Percentiles rank a stretch among this genome's conserved stretches.
Conservation (phyloP, 1,140 invertebrate species). For the Chrysoperla carnea region DNA sequence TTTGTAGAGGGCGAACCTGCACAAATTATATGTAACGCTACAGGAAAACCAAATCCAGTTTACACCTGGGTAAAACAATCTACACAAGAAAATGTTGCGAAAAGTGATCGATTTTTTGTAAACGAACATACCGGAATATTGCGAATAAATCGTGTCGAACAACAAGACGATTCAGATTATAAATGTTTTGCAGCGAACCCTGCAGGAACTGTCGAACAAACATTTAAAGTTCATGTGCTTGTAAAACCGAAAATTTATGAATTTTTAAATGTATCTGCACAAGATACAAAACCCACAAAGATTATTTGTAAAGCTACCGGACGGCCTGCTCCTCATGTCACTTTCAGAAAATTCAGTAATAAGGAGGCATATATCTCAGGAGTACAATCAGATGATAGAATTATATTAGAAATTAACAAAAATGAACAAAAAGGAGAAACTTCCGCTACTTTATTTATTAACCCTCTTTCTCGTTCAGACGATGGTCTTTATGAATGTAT, state of each 20-base stretch:
- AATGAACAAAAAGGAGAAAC: conserved; percentile 39
- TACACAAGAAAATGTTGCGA: conserved; percentile 43
- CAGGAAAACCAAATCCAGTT: conserved; percentile 62
- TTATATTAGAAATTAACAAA: conserved; percentile 32
- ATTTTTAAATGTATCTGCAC: conserved; percentile 51
- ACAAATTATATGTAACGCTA: conserved; percentile 53
- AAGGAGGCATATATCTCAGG: conserved; percentile 35
- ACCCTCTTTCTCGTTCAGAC: conserved; percentile 42
- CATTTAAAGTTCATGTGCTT: conserved; percentile 45
- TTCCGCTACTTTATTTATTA: conserved; percentile 41
- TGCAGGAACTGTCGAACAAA: conserved; percentile 49
- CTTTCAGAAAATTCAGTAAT: conserved; percentile 45
- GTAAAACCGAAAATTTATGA: conserved; percentile 65
- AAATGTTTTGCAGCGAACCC: conserved; percentile 67
- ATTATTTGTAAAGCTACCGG: conserved; percentile 60
- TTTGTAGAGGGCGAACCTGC: conserved; percentile 54
- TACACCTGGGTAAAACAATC: conserved; percentile 62
- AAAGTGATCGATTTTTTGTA: conserved; percentile 51
- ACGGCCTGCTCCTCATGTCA: conserved; percentile 54
- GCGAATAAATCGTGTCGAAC: conserved; percentile 46
- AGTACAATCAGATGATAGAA: conserved; percentile 30
- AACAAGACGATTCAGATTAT: conserved; percentile 62
- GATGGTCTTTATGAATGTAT: conserved; percentile 82
- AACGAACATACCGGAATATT: conserved; percentile 38
- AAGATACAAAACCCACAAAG: conserved; percentile 38